Base-by-base conservation (phyloP, 2,888 invertebrate genomes). In the Mycalesis mineus region DNA sequence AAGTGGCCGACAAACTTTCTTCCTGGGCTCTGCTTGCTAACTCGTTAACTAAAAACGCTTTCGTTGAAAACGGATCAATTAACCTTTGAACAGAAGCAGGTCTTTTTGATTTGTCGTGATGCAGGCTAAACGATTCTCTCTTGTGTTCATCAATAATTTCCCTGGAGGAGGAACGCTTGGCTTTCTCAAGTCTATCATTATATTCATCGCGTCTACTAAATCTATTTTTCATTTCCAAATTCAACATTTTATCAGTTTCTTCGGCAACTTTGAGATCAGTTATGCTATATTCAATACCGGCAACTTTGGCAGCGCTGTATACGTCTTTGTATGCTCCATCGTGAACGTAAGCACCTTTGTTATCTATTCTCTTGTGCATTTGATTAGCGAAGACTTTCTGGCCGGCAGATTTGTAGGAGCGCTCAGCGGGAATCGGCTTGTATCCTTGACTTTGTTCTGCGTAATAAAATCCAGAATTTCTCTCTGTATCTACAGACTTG, bases 241-340 rank as follows among this genome's bases (percentile, higher is more conserved):
- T 89, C 37, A 89, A 65, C 78, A 88, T 79, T 69, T 84, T 87
- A 53, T 88, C 89, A 2, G 88, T 89, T 83, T 89, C 88, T 65
- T 89, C 89, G 28, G 88, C 88, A 41, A 81, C 74, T 83, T 88
- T 90, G 80, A 89, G 86, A 84, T 90, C 90, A 73, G 87, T 82
- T 55, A 88, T 84, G 48, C 79, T 83, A 64, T 88, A 89, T 74
- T 90, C 90, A n/a, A 84, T 75, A 50, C 85, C 84, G 31, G 86
- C 70, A 1, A 87, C 82, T 78, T 89, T 89, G 40, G 82, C 84
- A 56, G 86, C 85, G 62, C 84, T 88, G 67, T 87, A 88, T 0
- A 86, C 84, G 57, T 89, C 90, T 78, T 88, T 89, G 61, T 88
- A 86, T 1, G 86, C 84, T 37, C 83, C 80, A 63, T 90, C 91